Conservation (phyloP, 1,140 invertebrate species). For the Epicauta chinensis region DNA sequence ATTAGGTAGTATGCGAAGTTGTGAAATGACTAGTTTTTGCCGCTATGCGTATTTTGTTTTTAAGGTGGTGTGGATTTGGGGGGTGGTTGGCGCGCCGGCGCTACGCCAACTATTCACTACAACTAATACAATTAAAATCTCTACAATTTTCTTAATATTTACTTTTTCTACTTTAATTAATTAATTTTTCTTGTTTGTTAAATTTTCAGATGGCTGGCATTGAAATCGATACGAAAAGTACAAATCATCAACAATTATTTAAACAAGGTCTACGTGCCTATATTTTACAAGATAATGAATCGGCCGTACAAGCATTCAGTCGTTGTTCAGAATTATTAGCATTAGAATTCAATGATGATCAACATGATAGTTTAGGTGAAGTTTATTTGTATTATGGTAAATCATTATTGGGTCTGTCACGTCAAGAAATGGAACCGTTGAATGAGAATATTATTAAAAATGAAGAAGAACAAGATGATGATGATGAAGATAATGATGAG, state of each 20-base stretch:
- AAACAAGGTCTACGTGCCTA: constrained; percentile 70
- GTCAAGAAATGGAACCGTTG: constrained; percentile 73
- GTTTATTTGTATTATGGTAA: constrained; percentile 62
- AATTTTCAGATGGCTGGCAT: not conserved
- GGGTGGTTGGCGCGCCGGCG: no score
- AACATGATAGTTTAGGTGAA: constrained; percentile 68
- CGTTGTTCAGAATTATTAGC: constrained; percentile 67
- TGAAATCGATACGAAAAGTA: not conserved
- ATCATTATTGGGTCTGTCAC: constrained; percentile 70
- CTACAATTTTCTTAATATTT: no score
- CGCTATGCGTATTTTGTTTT: no score
- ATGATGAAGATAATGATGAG: constrained; percentile 33
- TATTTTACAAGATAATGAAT: constrained; percentile 69
- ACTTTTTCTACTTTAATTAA: no score
- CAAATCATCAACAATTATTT: constrained; percentile 46
- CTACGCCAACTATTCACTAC: no score
- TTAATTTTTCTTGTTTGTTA: no score
- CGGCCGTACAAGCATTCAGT: constrained; percentile 68
- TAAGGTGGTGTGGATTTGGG: no score
- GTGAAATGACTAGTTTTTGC: no score
- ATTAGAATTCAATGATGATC: constrained; percentile 65
- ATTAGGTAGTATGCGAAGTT: no score
- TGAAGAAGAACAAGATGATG: constrained; percentile 38
- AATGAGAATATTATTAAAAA: constrained; percentile 63
- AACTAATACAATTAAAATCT: no score